Evolutionary conservation across 2,797 vertebrate genomes (phyloP).

Genomic region (Rhinoraja longicauda): DNA sequence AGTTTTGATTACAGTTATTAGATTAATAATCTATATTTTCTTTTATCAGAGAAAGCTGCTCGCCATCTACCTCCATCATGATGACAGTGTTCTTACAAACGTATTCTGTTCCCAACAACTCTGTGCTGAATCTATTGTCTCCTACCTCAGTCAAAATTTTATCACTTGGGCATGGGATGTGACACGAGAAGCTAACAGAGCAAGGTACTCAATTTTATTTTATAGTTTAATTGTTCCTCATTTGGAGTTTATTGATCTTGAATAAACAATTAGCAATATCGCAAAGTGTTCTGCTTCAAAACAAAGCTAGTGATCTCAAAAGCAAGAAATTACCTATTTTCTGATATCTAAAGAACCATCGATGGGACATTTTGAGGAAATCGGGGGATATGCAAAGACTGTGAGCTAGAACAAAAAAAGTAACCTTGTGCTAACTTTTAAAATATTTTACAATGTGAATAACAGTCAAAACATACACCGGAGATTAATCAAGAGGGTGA

Average conservation of each 20-base stretch:
- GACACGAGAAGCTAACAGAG: slow-evolving; percentile 95
- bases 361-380: too few relatives aligned
- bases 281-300: too few relatives aligned
- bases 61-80: slow-evolving; percentile 99
- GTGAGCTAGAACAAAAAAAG: too few relatives aligned
- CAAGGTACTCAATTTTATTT: slow-evolving; percentile 82
- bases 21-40: slow-evolving; percentile 45
- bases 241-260: neutral
- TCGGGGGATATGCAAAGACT: too few relatives aligned
- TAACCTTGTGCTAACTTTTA: too few relatives aligned
- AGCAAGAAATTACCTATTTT: too few relatives aligned
- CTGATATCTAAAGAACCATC: too few relatives aligned
- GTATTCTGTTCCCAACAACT: slow-evolving; percentile 99
- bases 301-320: too few relatives aligned
- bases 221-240: slow-evolving; percentile 64
- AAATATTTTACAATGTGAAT: too few relatives aligned
- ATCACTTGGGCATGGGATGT: slow-evolving; percentile 99
- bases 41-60: slow-evolving; percentile 90
- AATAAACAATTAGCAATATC: too few relatives aligned
- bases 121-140: slow-evolving; percentile 96
- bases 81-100: slow-evolving; percentile 96
- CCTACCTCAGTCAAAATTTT: slow-evolving; percentile 99
- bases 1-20: neutral
- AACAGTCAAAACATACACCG: too few relatives aligned
- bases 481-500: too few relatives aligned